A percentile compares a stretch with the other conserved stretches of the same genome.
phyloP scores from a whole-genome alignment of 2,888 invertebrate genomes.

The Apotomis betuletana region DNA sequence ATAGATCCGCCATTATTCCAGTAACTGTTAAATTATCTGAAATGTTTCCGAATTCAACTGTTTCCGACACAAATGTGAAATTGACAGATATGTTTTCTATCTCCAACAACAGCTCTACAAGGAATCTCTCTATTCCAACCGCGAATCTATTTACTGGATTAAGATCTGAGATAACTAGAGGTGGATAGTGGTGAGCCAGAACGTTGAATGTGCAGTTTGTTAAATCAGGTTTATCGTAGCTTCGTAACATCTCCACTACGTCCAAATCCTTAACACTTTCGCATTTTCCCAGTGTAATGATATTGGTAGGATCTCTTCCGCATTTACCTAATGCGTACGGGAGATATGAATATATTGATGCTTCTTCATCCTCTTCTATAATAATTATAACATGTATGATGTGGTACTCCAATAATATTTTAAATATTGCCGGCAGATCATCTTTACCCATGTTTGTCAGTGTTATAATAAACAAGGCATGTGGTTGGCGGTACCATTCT shows the following conservation, averaged over 20 bases:
- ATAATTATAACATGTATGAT: slow-evolving; percentile 1
- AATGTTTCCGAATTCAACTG: neutral
- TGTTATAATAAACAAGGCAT: slow-evolving; percentile 25
- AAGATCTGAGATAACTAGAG: slow-evolving; percentile 10
- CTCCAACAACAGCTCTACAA: slow-evolving; percentile 11
- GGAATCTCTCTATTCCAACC: slow-evolving; percentile 15
- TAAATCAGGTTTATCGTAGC: slow-evolving; percentile 8
- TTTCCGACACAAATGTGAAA: slow-evolving; percentile 11
- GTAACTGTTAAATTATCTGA: slow-evolving; percentile 10
- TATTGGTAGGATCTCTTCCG: slow-evolving; percentile 1
- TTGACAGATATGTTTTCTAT: neutral
- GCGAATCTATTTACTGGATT: neutral
- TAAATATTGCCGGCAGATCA: slow-evolving; percentile 19
- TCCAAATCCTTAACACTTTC: neutral
- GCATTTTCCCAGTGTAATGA: neutral
- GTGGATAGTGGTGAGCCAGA: slow-evolving; percentile 14
- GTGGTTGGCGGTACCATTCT: slow-evolving; percentile 19
- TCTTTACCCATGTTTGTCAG: neutral
- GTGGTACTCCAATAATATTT: slow-evolving; percentile 20
- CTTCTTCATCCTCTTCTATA: slow-evolving; percentile 4
- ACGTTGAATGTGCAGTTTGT: slow-evolving; percentile 13
- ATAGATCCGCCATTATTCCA: slow-evolving; percentile 6
- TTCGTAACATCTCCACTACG: neutral
- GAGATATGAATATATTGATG: slow-evolving; percentile 12
- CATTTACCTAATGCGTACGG: slow-evolving; percentile 7